phyloP scores from a whole-genome alignment of 2,113 vertebrate genomes.

The Tor tambroides region DNA sequence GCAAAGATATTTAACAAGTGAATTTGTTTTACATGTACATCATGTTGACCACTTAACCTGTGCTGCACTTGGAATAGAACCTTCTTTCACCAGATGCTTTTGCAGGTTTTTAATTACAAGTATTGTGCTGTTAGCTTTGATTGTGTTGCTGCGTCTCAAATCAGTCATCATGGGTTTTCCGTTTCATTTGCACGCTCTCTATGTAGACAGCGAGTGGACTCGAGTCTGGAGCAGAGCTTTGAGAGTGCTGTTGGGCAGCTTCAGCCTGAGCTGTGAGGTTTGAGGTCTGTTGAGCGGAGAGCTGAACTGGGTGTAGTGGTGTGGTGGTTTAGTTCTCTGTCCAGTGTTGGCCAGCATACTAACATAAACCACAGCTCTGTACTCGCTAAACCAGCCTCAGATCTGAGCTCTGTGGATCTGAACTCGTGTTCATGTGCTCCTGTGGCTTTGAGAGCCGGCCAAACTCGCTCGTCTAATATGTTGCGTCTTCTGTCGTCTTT shows the following conservation, averaged over 20 bases:
- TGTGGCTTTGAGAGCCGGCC: not conserved
- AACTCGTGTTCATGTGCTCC: not conserved
- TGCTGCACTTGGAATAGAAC: no score
- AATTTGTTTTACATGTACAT: no score
- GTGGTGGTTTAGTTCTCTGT: constrained; percentile 7
- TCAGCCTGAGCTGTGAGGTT: not conserved
- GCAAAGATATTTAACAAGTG: no score
- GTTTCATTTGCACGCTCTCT: not conserved
- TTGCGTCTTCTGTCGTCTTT: not conserved
- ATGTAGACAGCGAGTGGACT: not conserved
- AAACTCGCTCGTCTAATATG: not conserved
- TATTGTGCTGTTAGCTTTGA: not conserved
- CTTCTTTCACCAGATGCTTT: no score
- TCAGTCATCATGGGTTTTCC: not conserved
- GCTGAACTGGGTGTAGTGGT: not conserved
- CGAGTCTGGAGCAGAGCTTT: not conserved
- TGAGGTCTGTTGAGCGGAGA: not conserved
- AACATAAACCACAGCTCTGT: constrained; percentile 3
- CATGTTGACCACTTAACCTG: no score
- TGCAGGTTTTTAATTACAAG: no score
- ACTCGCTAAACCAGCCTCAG: not conserved
- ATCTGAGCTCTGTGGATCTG: not conserved
- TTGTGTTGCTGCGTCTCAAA: not conserved
- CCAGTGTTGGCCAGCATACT: not conserved
- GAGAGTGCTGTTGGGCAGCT: not conserved